Evolutionary conservation across 2,797 vertebrate genomes (phyloP), one percentile per base, ranked within the genome.

Genomic region (Poeciliopsis paucimaculata): DNA sequence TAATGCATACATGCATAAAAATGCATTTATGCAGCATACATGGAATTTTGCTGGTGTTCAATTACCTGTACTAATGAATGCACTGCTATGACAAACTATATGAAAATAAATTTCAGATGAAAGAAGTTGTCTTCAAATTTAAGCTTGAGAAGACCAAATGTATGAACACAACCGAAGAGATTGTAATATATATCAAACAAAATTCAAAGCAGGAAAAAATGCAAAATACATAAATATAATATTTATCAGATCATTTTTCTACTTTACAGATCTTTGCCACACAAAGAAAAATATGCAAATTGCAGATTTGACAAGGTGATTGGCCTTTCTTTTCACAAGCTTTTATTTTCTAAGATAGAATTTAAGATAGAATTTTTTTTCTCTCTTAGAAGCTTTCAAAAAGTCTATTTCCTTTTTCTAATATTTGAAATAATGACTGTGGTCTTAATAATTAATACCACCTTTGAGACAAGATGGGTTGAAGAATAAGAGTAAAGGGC

Each of bases 401-500:
- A 92, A 91, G 87, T 89, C 87, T 77, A 90, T 93, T 94, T 91
- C 89, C 85, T 86, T 89, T 71, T 90, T 89, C 85, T 88, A 87
- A 93, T 93, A 92, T 94, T 91, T 88, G 89, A 90, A 92, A 92
- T 92, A 92, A 93, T 88, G 87, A 90, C 90, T 86, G 57, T 0
- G 36, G 66, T 43, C 84, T 93, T 76, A 90, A 94, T 93, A 91
- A 90, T 93, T 91, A 86, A 94, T 92, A 82, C 82, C 34, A 88
- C 81, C 83, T 51, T 47, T 79, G 80, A 81, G 77, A 84, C 77
- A 75, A 36, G 80, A 60, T 64, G 77, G 76, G 55, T 57, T 49
- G 46, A 66, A 76, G 26, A 72, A 31, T 39, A 80, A 77, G 71
- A 75, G 49, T 36, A 73, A 53, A 78, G 53, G 73, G 81, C 73